Percentiles rank a stretch among this genome's conserved stretches.
phyloP scores from a whole-genome alignment of 2,797 vertebrate species.

The Eulemur albifrons region DNA sequence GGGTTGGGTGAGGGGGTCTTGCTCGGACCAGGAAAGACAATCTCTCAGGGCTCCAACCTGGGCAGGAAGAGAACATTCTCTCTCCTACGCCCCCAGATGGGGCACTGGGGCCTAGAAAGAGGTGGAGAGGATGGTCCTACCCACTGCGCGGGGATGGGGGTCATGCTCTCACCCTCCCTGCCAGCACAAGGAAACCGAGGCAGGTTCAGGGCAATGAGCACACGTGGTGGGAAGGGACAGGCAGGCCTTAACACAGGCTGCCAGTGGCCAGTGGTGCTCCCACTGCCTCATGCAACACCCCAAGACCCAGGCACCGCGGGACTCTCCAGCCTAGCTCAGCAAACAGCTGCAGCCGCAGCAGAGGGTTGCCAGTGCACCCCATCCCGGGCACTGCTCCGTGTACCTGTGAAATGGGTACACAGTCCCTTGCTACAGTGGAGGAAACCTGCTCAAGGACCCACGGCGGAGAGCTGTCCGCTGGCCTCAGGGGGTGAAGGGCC shows the following conservation, averaged over 20 bases:
- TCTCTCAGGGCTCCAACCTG: not conserved
- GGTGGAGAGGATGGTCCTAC: not conserved
- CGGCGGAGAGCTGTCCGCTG: not conserved
- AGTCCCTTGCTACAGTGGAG: fast-evolving
- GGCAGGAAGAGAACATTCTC: not conserved
- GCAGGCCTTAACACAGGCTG: not conserved
- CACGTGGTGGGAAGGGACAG: not conserved
- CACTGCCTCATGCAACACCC: fast-evolving
- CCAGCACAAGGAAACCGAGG: not conserved
- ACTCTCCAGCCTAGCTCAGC: not conserved
- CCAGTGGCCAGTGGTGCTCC: fast-evolving
- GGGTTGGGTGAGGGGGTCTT: not conserved
- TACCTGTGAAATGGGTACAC: fast-evolving
- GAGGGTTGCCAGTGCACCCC: fast-evolving
- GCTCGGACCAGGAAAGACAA: not conserved
- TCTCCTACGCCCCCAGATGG: fast-evolving
- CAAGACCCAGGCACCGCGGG: not conserved
- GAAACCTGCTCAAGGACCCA: not conserved
- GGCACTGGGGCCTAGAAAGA: not conserved
- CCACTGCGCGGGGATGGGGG: fast-evolving
- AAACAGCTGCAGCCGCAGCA: fast-evolving
- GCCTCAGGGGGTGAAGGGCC: not conserved
- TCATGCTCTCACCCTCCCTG: not conserved
- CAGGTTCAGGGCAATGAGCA: not conserved
- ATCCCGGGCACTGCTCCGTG: fast-evolving